phyloP scores from a whole-genome alignment of 1,140 invertebrate species.

The Dufourea novaeangliae region DNA sequence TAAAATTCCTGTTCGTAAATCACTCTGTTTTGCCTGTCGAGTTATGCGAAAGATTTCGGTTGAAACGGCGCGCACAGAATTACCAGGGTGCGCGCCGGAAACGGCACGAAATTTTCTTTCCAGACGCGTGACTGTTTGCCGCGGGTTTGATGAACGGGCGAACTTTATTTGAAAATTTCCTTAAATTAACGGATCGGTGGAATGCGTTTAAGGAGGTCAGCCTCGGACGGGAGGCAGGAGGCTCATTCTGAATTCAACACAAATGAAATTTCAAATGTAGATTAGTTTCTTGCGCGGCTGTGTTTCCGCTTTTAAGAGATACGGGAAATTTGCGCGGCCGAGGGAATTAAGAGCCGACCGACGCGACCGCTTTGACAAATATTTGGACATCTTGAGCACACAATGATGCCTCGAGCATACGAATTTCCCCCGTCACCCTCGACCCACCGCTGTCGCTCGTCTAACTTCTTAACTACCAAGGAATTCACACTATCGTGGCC shows the following conservation, averaged over 20 bases:
- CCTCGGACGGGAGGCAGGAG: background rate
- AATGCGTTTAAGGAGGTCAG: slow-evolving; percentile 25
- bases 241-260: slow-evolving; percentile 59
- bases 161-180: slow-evolving; percentile 35
- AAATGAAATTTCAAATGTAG: slow-evolving; percentile 72
- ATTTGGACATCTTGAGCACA: slow-evolving; percentile 14
- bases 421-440: no score
- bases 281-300: slow-evolving; percentile 59
- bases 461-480: slow-evolving; percentile 4
- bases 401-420: background rate
- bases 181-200: slow-evolving; percentile 48
- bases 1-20: slow-evolving; percentile 21
- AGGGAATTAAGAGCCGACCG: slow-evolving; percentile 42
- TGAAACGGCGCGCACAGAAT: slow-evolving; percentile 5
- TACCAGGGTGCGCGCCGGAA: background rate
- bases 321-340: slow-evolving; percentile 3
- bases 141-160: slow-evolving; percentile 24
- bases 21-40: background rate
- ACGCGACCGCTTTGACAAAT: slow-evolving; percentile 2
- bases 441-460: no score
- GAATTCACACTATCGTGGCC: background rate
- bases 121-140: slow-evolving; percentile 12
- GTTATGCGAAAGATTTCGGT: background rate
- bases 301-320: slow-evolving; percentile 17
- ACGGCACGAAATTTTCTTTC: slow-evolving; percentile 8